Percentiles rank a stretch among this genome's conserved stretches.
phyloP scores from a whole-genome alignment of 92 coral and sea anemone species.

The Siderastrea radians region DNA sequence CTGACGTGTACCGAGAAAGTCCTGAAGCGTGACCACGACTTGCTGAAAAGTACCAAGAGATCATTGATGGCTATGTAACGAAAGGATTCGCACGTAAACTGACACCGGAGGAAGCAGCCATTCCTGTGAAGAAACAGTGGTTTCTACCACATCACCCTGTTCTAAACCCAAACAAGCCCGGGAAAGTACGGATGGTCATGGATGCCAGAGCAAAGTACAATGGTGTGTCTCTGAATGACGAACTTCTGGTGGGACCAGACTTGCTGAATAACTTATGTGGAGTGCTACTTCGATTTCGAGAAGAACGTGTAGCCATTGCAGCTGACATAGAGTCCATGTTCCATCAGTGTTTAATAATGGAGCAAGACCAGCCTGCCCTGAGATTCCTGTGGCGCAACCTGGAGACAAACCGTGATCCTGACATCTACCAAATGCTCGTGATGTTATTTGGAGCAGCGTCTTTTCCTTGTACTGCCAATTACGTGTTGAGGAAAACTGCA shows the following conservation, averaged over 20 bases:
- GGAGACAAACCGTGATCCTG: slow-evolving; percentile 60
- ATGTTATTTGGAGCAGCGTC: slow-evolving; percentile 69
- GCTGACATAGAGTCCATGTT: slow-evolving; percentile 70
- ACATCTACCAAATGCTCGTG: slow-evolving; percentile 68
- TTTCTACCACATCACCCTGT: slow-evolving; percentile 60
- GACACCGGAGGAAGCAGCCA: no score
- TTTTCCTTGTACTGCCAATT: slow-evolving; percentile 50
- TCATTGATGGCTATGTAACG: no score
- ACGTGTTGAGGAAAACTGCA: slow-evolving; percentile 51
- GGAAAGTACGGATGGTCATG: slow-evolving; percentile 45
- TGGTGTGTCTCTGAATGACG: slow-evolving; percentile 62
- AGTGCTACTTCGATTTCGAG: slow-evolving; percentile 60
- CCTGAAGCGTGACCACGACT: slow-evolving; percentile 31
- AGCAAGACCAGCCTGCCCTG: slow-evolving; percentile 68
- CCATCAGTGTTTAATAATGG: slow-evolving; percentile 65
- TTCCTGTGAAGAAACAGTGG: slow-evolving; percentile 34
- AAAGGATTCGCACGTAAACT: no score
- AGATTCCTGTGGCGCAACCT: slow-evolving; percentile 74
- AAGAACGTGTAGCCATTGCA: slow-evolving; percentile 54
- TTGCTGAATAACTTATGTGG: slow-evolving; percentile 63
- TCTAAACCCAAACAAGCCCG: slow-evolving; percentile 60
- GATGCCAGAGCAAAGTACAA: slow-evolving; percentile 59
- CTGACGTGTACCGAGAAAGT: slow-evolving; percentile 55
- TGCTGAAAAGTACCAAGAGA: no score
- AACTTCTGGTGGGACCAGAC: slow-evolving; percentile 66